A percentile compares a stretch with the other conserved stretches of the same genome.
These are phyloP conservation scores for Pseudoips prasinana DNA, from an alignment of 2,888 invertebrate genomes.

Conservation along the genomic window DNA sequence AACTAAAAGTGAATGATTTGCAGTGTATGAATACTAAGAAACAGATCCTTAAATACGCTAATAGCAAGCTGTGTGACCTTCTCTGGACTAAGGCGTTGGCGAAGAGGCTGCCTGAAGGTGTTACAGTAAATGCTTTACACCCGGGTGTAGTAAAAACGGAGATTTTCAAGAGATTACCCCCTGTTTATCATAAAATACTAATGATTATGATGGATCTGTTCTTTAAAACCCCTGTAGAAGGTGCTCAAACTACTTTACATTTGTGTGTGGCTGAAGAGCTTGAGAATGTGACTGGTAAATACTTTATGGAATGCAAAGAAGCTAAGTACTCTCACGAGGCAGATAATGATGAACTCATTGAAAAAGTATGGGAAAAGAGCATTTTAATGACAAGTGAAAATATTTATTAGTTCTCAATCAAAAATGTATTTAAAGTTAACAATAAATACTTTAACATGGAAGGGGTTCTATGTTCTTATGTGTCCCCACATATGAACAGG, in stretches of 20 bases:
- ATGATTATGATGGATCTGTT: slow-evolving; percentile 79
- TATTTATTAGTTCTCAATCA: too few relatives aligned
- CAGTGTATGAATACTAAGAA: slow-evolving; percentile 40
- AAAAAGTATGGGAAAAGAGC: slow-evolving; percentile 87
- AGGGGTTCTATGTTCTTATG: too few relatives aligned
- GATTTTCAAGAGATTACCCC: slow-evolving; percentile 85
- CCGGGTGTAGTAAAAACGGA: slow-evolving; percentile 91
- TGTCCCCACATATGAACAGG: too few relatives aligned
- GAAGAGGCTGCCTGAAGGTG: slow-evolving; percentile 67
- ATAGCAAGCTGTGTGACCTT: slow-evolving; percentile 65
- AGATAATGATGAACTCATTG: slow-evolving; percentile 84
- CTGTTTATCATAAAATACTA: slow-evolving; percentile 63
- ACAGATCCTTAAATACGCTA: slow-evolving; percentile 61
- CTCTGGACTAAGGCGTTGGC: slow-evolving; percentile 67
- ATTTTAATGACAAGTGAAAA: slow-evolving; percentile 30
- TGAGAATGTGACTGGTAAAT: slow-evolving; percentile 86
- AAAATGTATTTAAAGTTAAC: too few relatives aligned
- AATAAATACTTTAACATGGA: too few relatives aligned
- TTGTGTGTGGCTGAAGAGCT: slow-evolving; percentile 88
- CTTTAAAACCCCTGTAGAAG: slow-evolving; percentile 87
- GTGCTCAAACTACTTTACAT: slow-evolving; percentile 89
- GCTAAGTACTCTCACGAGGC: slow-evolving; percentile 63
- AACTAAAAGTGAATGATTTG: slow-evolving; percentile 63
- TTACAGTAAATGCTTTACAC: slow-evolving; percentile 90
- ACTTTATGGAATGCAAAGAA: slow-evolving; percentile 89